These are phyloP conservation scores for Dendrocincla fuliginosa DNA, from an alignment of 2,797 vertebrate species.

Conservation along the genomic window DNA sequence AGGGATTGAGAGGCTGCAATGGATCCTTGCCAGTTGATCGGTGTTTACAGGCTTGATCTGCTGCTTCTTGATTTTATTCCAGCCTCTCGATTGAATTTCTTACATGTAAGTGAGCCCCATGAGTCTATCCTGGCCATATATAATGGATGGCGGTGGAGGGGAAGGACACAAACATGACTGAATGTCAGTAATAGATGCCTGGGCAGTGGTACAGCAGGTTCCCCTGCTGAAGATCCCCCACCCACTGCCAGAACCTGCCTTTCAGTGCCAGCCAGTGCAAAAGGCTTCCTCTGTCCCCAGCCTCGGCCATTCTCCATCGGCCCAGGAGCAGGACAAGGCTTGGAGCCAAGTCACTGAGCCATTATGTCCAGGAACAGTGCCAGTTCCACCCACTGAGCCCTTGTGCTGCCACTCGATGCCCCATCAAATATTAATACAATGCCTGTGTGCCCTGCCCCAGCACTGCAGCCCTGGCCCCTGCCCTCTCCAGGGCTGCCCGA, in stretches of 20 bases:
- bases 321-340: not conserved
- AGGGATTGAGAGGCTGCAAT: not conserved
- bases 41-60: constrained; percentile 28
- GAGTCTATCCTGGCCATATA: not conserved
- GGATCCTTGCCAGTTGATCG: not conserved
- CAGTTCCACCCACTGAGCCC: not conserved
- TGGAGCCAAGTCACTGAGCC: not conserved
- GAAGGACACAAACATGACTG: not conserved
- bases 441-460: not conserved
- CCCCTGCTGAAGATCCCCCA: not conserved
- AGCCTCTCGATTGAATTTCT: constrained; percentile 34
- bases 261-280: not conserved
- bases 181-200: not conserved
- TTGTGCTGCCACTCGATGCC: not conserved
- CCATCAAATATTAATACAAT: constrained; percentile 39
- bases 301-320: accelerated
- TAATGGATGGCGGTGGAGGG: constrained; percentile 2
- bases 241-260: not conserved
- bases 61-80: constrained; percentile 38
- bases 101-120: not conserved
- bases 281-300: not conserved
- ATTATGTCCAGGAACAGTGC: not conserved
- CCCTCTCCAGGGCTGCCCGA: accelerated
- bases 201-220: accelerated
- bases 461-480: not conserved